A percentile compares a stretch with the other conserved stretches of the same genome.
Evolutionary conservation across 2,888 invertebrate species (phyloP).

Genomic region (Marasmarcha lunaedactyla): DNA sequence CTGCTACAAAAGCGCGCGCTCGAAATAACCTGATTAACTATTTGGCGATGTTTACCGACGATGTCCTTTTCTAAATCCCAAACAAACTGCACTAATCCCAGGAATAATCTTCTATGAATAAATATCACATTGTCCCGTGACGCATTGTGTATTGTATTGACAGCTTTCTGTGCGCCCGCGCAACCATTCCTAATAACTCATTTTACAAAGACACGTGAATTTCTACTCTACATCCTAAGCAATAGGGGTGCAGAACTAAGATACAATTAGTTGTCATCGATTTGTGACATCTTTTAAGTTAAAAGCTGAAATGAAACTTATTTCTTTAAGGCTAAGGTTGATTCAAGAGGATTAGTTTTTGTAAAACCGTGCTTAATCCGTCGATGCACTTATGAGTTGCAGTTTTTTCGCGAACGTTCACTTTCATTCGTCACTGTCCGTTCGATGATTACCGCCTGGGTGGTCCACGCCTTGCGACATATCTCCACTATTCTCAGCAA

Average conservation of each 20-base stretch:
- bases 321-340: neutral
- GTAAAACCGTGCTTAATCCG: conserved; percentile 36
- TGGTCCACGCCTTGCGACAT: conserved; percentile 37
- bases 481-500: conserved; percentile 24
- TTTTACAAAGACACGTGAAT: neutral
- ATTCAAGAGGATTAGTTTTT: conserved; percentile 1
- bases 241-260: neutral
- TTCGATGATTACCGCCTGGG: conserved; percentile 50
- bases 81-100: conserved; percentile 43
- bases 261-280: neutral
- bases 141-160: conserved; percentile 59
- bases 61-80: conserved; percentile 41
- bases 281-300: neutral
- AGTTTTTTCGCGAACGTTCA: conserved; percentile 44
- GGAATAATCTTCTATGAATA: conserved; percentile 64
- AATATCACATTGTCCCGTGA: conserved; percentile 58
- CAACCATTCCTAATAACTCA: neutral
- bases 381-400: conserved; percentile 47
- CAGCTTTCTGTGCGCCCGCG: conserved; percentile 29
- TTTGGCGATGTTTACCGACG: conserved; percentile 37
- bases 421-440: conserved; percentile 57
- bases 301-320: conserved; percentile 7
- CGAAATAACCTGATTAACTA: conserved; percentile 48
- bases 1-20: conserved; percentile 7
- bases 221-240: neutral